Conservation (phyloP, 1,140 invertebrate genomes). For the Cotesia typhae region DNA sequence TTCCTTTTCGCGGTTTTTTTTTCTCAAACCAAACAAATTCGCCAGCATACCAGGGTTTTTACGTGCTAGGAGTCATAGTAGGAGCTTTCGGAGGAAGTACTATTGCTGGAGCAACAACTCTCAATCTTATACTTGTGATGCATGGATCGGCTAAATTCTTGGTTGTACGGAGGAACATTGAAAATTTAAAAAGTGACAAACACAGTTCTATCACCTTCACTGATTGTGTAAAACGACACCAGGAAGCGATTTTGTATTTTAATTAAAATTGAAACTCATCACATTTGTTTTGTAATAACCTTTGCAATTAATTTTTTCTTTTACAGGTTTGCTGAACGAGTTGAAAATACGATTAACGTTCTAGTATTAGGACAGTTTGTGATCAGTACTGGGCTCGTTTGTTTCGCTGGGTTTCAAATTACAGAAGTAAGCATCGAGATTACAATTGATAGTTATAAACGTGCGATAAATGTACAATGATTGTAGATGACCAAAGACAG, state of each 20-base stretch:
- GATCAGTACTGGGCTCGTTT: slow-evolving; percentile 36
- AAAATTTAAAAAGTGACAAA: slow-evolving; percentile 37
- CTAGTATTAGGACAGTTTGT: slow-evolving; percentile 49
- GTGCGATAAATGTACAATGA: neutral
- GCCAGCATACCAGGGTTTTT: slow-evolving; percentile 42
- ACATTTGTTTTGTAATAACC: slow-evolving; percentile 14
- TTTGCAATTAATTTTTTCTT: slow-evolving; percentile 18
- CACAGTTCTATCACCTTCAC: slow-evolving; percentile 12
- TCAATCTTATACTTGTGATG: slow-evolving; percentile 46
- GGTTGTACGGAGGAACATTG: slow-evolving; percentile 41
- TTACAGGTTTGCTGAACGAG: slow-evolving; percentile 52
- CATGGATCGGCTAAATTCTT: slow-evolving; percentile 52
- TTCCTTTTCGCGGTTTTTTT: slow-evolving; percentile 50
- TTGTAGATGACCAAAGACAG: slow-evolving; percentile 49
- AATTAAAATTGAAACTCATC: no score
- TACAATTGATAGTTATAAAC: slow-evolving; percentile 12
- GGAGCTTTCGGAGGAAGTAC: slow-evolving; percentile 39
- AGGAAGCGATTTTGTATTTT: slow-evolving; percentile 48
- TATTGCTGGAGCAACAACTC: slow-evolving; percentile 45
- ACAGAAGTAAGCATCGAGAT: slow-evolving; percentile 47
- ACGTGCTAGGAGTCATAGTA: slow-evolving; percentile 33
- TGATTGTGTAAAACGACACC: slow-evolving; percentile 46
- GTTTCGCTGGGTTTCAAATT: slow-evolving; percentile 42
- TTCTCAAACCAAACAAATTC: slow-evolving; percentile 44
- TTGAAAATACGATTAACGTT: slow-evolving; percentile 53